phyloP scores from a whole-genome alignment of 1,140 invertebrate genomes.

The Heterodera schachtii region DNA sequence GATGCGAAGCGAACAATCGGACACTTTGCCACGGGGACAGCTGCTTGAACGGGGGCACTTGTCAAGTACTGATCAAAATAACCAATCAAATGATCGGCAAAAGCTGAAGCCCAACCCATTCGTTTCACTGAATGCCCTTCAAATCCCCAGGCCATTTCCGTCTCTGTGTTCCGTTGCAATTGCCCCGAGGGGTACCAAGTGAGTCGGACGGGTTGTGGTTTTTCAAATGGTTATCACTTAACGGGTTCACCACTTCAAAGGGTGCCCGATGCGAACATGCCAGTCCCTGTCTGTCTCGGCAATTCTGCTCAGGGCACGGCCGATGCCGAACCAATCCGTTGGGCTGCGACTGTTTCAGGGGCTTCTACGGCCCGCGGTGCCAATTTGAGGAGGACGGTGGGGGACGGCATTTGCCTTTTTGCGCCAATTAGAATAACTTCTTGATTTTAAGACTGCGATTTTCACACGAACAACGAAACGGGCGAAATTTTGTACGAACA shows the following conservation, averaged over 20 bases:
- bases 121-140: not conserved
- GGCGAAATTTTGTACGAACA: constrained; percentile 41
- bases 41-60: constrained; percentile 42
- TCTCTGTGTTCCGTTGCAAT: constrained; percentile 19
- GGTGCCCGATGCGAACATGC: constrained; percentile 33
- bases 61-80: constrained; percentile 20
- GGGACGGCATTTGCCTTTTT: not conserved
- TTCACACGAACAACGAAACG: constrained; percentile 43
- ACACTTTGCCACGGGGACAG: constrained; percentile 28
- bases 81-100: not conserved
- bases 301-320: constrained; percentile 40
- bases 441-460: constrained; percentile 30
- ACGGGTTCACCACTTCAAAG: not conserved
- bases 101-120: not conserved
- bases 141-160: constrained; percentile 34
- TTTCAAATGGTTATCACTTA: not conserved
- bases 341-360: constrained; percentile 40
- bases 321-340: constrained; percentile 18
- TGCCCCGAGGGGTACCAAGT: constrained; percentile 29
- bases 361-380: constrained; percentile 39
- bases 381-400: constrained; percentile 43
- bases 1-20: constrained; percentile 27
- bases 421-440: not conserved
- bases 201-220: too few species aligned
- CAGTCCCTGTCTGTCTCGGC: constrained; percentile 30